phyloP scores from a whole-genome alignment of 1,140 invertebrate genomes.

The Drosophila punjabiensis region DNA sequence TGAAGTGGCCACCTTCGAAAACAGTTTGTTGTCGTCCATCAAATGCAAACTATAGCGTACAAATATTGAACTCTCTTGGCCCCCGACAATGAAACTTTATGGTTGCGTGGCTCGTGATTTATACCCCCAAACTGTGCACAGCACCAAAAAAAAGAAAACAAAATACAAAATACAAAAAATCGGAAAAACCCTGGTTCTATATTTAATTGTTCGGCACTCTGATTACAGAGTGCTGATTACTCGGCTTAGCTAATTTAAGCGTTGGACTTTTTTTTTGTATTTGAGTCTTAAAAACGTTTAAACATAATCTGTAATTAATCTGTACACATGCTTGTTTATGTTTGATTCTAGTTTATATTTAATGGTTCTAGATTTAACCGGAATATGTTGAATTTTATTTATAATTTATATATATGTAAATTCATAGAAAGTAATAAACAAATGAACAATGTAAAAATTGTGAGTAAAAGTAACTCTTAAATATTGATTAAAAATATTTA shows the following conservation, averaged over 20 bases:
- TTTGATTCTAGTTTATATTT: not conserved
- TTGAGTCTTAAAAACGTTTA: not conserved
- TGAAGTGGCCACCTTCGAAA: slow-evolving; percentile 62
- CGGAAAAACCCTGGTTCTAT: slow-evolving; percentile 11
- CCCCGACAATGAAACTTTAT: slow-evolving; percentile 77
- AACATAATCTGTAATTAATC: not conserved
- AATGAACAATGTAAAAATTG: not conserved
- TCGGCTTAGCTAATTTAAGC: slow-evolving; percentile 4
- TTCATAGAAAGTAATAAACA: not conserved
- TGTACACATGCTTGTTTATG: not conserved
- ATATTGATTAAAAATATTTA: not conserved
- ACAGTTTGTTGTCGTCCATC: slow-evolving; percentile 80
- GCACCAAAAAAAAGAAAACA: slow-evolving; percentile 3
- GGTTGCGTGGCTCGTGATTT: slow-evolving; percentile 75
- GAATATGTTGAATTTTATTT: not conserved
- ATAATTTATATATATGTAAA: not conserved
- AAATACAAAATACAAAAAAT: not conserved
- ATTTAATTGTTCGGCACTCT: slow-evolving; percentile 14
- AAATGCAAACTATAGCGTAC: slow-evolving; percentile 74
- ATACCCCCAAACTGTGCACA: slow-evolving; percentile 23
- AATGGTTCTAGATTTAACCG: not conserved
- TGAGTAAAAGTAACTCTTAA: not conserved
- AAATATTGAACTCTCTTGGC: slow-evolving; percentile 65
- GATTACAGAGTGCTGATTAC: slow-evolving; percentile 20
- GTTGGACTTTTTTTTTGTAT: not conserved